A percentile compares a stretch with the other conserved stretches of the same genome.
These are phyloP conservation scores for Diorhabda carinulata DNA, from an alignment of 1,140 invertebrate genomes.

Conservation along the genomic window DNA sequence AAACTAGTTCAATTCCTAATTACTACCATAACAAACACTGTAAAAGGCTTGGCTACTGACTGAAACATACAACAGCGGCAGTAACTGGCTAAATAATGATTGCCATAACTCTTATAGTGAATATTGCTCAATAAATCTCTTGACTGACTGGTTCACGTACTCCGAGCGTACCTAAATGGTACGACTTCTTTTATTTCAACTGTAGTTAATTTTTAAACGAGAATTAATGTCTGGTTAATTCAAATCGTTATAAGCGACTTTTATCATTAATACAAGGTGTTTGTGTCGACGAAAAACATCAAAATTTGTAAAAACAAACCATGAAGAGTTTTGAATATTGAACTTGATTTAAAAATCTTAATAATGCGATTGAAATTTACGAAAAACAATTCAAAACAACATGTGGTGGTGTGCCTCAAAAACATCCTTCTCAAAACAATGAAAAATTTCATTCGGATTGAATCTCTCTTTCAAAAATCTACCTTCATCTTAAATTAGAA, in stretches of 20 bases:
- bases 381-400: too few relatives aligned
- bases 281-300: too few relatives aligned
- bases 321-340: too few relatives aligned
- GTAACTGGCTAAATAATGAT: conserved; percentile 9
- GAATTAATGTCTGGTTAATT: background rate
- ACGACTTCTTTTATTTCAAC: background rate
- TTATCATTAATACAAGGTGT: too few relatives aligned
- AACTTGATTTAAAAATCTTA: too few relatives aligned
- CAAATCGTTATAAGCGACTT: background rate
- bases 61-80: conserved; percentile 1
- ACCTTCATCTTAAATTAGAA: too few relatives aligned
- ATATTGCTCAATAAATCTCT: conserved; percentile 10
- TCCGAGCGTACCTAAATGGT: background rate
- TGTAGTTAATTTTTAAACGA: background rate
- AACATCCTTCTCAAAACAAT: too few relatives aligned
- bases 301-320: too few relatives aligned
- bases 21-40: conserved; percentile 15
- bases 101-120: conserved; percentile 6
- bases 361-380: too few relatives aligned
- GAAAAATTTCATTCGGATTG: too few relatives aligned
- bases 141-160: background rate
- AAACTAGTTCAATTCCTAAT: background rate
- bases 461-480: too few relatives aligned
- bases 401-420: too few relatives aligned
- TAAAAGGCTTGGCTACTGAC: conserved; percentile 12